Evolutionary conservation across 2,113 vertebrate species (phyloP).

Genomic region (Ailuropoda melanoleuca): DNA sequence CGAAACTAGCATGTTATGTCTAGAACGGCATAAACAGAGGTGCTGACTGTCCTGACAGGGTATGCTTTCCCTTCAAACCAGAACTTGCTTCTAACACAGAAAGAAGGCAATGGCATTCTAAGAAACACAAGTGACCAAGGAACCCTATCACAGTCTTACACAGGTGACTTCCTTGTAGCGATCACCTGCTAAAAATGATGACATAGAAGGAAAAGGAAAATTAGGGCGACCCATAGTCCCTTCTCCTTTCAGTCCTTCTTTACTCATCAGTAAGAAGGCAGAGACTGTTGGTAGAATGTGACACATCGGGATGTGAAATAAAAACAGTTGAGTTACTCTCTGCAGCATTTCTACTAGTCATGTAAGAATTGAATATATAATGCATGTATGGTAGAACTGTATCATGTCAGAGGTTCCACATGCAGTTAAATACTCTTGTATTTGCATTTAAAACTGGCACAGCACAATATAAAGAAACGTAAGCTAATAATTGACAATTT

Average conservation of each 20-base stretch:
- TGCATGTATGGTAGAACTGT: background rate
- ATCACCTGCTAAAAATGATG: background rate
- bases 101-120: background rate
- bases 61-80: background rate
- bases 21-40: background rate
- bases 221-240: background rate
- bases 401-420: background rate
- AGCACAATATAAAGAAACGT: background rate
- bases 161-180: background rate
- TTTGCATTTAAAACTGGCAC: background rate
- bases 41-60: background rate
- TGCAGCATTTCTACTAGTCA: conserved; percentile 11
- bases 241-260: background rate
- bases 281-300: background rate
- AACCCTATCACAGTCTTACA: background rate
- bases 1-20: background rate
- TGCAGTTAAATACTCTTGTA: background rate
- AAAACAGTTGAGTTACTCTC: background rate
- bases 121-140: background rate
- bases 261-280: background rate
- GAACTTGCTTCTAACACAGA: background rate
- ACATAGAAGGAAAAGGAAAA: background rate
- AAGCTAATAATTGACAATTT: conserved; percentile 21
- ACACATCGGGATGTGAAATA: background rate
- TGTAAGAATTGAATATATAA: background rate